Conservation (phyloP, 1,140 invertebrate genomes). For the Andrena cerasifolii region DNA sequence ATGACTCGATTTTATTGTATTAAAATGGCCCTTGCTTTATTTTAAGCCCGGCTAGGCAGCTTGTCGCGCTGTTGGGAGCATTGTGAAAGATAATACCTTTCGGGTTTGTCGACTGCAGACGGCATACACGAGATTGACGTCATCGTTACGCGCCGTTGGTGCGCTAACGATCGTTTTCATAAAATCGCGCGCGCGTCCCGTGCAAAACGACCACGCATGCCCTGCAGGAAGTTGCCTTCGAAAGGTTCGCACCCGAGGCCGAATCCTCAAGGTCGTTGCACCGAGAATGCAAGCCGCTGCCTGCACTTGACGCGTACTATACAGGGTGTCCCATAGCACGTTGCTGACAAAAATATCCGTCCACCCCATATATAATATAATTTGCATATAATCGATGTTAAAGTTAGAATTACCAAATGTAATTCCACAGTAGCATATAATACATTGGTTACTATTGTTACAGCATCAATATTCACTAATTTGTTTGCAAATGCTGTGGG, state of each 20-base stretch:
- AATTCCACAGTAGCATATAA: too few species aligned
- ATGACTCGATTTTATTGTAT: neutral
- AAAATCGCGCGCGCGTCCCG: slow-evolving; percentile 44
- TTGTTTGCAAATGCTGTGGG: too few species aligned
- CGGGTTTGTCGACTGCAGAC: slow-evolving; percentile 57
- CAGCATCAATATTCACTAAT: too few species aligned
- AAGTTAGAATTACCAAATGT: neutral
- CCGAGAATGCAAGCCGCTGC: slow-evolving; percentile 14
- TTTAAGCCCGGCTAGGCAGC: neutral
- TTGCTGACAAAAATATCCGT: too few species aligned
- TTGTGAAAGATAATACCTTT: slow-evolving; percentile 66
- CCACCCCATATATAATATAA: too few species aligned
- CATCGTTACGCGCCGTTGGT: slow-evolving; percentile 64
- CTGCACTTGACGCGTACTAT: slow-evolving; percentile 23
- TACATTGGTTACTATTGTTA: too few species aligned
- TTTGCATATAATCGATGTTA: neutral
- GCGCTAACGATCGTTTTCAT: slow-evolving; percentile 70
- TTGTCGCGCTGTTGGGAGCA: slow-evolving; percentile 42
- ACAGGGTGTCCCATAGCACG: too few species aligned
- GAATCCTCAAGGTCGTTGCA: slow-evolving; percentile 53
- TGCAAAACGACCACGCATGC: slow-evolving; percentile 1
- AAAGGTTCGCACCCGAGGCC: slow-evolving; percentile 40
- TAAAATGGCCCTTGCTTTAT: neutral
- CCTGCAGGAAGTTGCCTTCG: slow-evolving; percentile 27
- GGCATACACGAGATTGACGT: slow-evolving; percentile 66